phyloP scores from a whole-genome alignment of 2,888 invertebrate species.

The Cerastis leucographa region DNA sequence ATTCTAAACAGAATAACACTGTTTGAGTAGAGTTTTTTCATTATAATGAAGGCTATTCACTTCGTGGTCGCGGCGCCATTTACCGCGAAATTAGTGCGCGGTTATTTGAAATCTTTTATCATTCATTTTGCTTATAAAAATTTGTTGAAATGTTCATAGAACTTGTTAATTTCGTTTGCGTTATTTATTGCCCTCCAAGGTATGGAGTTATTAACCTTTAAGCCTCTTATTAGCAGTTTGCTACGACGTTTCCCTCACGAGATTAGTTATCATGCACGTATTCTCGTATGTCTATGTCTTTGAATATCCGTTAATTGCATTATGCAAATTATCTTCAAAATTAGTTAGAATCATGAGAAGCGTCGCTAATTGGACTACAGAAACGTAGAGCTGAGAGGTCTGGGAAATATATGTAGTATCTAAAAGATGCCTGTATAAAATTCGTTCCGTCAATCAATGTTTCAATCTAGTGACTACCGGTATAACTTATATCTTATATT shows the following conservation, averaged over 20 bases:
- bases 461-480: neutral
- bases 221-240: neutral
- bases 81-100: conserved; percentile 41
- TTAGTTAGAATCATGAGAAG: conserved; percentile 41
- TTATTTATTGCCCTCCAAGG: neutral
- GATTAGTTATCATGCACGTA: conserved; percentile 23
- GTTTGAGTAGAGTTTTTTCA: conserved; percentile 35
- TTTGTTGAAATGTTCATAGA: neutral
- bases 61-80: conserved; percentile 17
- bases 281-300: conserved; percentile 7
- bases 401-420: neutral
- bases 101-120: conserved; percentile 42
- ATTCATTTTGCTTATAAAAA: conserved; percentile 41
- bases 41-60: conserved; percentile 41
- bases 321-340: conserved; percentile 50
- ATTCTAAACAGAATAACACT: conserved; percentile 48
- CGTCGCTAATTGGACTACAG: conserved; percentile 38
- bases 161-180: neutral
- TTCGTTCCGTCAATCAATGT: neutral
- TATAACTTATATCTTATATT: too few species aligned
- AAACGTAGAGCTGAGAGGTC: conserved; percentile 8
- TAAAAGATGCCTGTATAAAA: neutral
- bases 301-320: conserved; percentile 48
- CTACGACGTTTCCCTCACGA: neutral
- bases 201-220: neutral